Evolutionary conservation across 2,888 invertebrate genomes (phyloP).

Genomic region (Resseliella maxima): DNA sequence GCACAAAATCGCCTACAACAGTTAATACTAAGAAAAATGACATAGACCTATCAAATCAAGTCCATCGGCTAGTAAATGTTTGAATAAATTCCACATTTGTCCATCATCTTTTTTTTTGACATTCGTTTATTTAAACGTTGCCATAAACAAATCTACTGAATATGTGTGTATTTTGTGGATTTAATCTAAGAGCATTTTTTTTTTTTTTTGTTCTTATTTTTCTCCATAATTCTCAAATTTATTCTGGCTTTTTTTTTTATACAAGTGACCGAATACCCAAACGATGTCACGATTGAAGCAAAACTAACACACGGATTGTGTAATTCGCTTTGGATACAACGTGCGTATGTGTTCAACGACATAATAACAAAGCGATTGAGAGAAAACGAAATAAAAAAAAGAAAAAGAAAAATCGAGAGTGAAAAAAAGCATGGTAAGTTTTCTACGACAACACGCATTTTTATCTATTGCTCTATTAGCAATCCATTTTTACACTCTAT

Average conservation of each 20-base stretch:
- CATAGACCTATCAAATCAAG: neutral
- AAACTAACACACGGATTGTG: no score
- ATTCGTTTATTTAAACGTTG: neutral
- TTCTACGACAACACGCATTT: neutral
- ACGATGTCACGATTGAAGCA: neutral
- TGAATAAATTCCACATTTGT: neutral
- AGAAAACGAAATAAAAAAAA: no score
- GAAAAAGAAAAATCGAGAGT: no score
- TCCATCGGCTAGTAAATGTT: neutral
- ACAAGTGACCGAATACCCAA: neutral
- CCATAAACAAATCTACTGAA: neutral
- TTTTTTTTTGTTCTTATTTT: no score
- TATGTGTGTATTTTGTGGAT: neutral
- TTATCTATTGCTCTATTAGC: conserved; percentile 30
- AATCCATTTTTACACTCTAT: neutral
- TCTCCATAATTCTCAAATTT: neutral
- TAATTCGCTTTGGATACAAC: neutral
- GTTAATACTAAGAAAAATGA: neutral
- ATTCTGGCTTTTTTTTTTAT: neutral
- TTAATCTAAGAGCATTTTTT: no score
- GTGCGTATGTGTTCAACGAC: neutral
- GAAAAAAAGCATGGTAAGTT: neutral
- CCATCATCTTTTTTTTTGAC: neutral
- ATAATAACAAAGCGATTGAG: neutral
- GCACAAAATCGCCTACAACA: neutral